Evolutionary conservation across 2,797 vertebrate species (phyloP), one percentile per base, ranked within the genome.

Genomic region (Cyclopterus lumpus): DNA sequence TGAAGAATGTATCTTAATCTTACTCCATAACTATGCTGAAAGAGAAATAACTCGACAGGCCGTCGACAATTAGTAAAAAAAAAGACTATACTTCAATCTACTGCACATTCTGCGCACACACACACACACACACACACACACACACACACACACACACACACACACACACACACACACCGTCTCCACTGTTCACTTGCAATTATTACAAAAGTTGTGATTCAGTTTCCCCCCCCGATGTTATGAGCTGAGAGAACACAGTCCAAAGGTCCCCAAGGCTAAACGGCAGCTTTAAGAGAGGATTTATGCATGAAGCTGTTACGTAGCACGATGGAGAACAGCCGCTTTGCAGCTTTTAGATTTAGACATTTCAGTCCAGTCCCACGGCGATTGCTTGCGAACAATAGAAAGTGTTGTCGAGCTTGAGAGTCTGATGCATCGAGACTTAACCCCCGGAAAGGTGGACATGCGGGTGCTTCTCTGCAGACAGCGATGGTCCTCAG

Each of bases 401-500:
- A 28, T n/a, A 26, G 0, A 54, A 62, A 58, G 12, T 32, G 48
- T 24, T 8, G 32, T 5, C n/a, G 58, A 69, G 51, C 22, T 48
- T 38, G 6, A 40, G 30, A 62, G 30, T 20, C 24, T 48, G 55
- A 71, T 71, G 28, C 49, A 32, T 30, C 70, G 32, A 74, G 32
- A 58, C 59, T 32, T n/a, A 30, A 54, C 32, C 20, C 32, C 20
- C 22, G 49, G 26, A 15, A 44, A 44, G 49, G 6, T 28, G 60
- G 51, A 40, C 14, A 28, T 10, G 64, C 65, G 61, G 62, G 20
- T 58, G 68, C 66, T 60, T 30, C 32, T 62, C 44, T 0, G 42
- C 12, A 42, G 34, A 70, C 48, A 34, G 53, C 63, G 53, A 58
- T 53, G 67, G 78, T 54, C 73, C 38, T 53, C 49, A 54, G 44